Evolutionary conservation across 2,797 vertebrate species (phyloP).

Genomic region (Natrix natrix): DNA sequence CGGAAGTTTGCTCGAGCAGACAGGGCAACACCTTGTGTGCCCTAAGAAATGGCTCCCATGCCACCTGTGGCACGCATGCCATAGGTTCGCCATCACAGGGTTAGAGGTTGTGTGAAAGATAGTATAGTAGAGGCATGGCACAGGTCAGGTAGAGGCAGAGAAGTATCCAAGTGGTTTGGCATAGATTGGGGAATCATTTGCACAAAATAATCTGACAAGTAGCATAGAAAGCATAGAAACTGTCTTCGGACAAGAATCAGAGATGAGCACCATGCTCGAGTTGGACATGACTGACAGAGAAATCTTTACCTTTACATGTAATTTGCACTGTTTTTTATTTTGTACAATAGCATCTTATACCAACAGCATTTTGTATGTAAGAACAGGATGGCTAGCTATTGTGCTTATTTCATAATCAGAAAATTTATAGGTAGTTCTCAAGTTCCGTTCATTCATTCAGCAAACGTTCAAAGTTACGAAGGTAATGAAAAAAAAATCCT

Average conservation of each 20-base stretch:
- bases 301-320: background rate
- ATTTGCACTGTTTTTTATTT: background rate
- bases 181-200: background rate
- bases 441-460: background rate
- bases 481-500: background rate
- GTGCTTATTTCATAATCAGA: background rate
- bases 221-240: background rate
- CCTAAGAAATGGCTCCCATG: too few relatives aligned
- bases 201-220: background rate
- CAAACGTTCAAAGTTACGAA: background rate
- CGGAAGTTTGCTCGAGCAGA: too few relatives aligned
- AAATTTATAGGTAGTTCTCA: background rate
- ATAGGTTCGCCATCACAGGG: too few relatives aligned
- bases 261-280: too few relatives aligned
- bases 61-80: too few relatives aligned
- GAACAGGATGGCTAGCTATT: background rate
- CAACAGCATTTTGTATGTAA: background rate
- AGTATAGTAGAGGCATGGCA: too few relatives aligned
- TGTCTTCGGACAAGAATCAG: too few relatives aligned
- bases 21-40: too few relatives aligned
- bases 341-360: background rate
- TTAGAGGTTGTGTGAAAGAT: too few relatives aligned
- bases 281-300: too few relatives aligned
- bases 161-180: too few relatives aligned
- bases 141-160: too few relatives aligned